Percentiles rank a stretch among this genome's conserved stretches.
Evolutionary conservation across 2,797 vertebrate genomes (phyloP).

Genomic region (Arctocebus calabarensis): DNA sequence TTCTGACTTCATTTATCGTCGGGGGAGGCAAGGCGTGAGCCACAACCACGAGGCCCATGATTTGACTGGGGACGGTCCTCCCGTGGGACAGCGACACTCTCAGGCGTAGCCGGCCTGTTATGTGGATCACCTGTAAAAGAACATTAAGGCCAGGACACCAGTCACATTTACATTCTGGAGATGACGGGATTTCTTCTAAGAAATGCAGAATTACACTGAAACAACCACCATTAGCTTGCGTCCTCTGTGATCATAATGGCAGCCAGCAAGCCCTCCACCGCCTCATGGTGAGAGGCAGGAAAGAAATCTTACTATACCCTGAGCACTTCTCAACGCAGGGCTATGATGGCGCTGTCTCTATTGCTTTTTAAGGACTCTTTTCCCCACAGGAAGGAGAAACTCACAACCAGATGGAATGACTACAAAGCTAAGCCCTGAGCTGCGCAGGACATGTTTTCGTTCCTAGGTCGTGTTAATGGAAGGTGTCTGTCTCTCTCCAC

Average conservation of each 20-base stretch:
- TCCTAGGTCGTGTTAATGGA: not conserved
- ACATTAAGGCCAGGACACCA: conserved; percentile 79
- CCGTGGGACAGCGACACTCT: conserved; percentile 96
- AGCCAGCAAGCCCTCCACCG: conserved; percentile 66
- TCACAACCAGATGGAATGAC: conserved; percentile 40
- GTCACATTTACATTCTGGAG: conserved; percentile 74
- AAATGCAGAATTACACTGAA: conserved; percentile 55
- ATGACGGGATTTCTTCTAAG: conserved; percentile 73
- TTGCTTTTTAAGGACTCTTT: conserved; percentile 57
- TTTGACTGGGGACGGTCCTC: conserved; percentile 95
- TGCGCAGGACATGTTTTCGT: not conserved
- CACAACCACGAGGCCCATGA: conserved; percentile 98
- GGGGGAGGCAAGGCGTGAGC: conserved; percentile 98
- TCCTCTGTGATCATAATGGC: not conserved
- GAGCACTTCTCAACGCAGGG: conserved; percentile 67
- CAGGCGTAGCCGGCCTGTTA: conserved; percentile 97
- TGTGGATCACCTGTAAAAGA: conserved; percentile 95
- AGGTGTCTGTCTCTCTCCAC: not conserved
- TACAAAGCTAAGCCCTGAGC: not conserved
- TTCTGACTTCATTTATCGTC: conserved; percentile 99
- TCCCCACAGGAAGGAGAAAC: not conserved
- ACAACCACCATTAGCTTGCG: not conserved
- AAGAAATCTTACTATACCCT: conserved; percentile 64
- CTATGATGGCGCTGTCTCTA: conserved; percentile 47
- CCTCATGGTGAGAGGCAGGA: conserved; percentile 73